A percentile compares a stretch with the other conserved stretches of the same genome.
Evolutionary conservation across 2,113 vertebrate genomes (phyloP).

Genomic region (Pseudois nayaur): DNA sequence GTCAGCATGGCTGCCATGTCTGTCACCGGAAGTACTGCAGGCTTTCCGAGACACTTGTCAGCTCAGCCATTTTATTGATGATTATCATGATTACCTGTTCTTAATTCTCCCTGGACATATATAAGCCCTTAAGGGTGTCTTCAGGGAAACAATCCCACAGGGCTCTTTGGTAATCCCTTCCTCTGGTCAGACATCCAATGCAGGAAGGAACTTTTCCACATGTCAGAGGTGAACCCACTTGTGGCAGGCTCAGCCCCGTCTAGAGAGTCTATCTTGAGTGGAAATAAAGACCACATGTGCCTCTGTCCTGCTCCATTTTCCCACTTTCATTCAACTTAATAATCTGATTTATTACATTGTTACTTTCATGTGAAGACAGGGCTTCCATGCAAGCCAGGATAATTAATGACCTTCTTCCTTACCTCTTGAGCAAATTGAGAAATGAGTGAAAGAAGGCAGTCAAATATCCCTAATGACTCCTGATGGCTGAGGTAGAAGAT

Average conservation of each 20-base stretch:
- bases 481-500: neutral
- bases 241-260: neutral
- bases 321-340: neutral
- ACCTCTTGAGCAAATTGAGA: neutral
- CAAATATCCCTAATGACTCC: neutral
- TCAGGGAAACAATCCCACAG: neutral
- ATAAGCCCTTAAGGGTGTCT: neutral
- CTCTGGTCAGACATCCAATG: neutral
- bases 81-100: neutral
- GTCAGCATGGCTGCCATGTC: neutral
- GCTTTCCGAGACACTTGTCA: neutral
- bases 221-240: neutral
- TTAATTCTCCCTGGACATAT: neutral
- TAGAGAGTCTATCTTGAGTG: neutral
- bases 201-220: neutral
- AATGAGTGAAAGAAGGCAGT: neutral
- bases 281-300: conserved; percentile 29
- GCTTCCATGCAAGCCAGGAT: neutral
- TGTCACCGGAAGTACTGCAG: neutral
- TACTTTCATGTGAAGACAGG: neutral
- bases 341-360: conserved; percentile 44
- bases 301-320: neutral
- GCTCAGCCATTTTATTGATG: neutral
- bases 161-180: neutral
- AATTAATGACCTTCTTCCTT: neutral